Conservation (phyloP, 1,140 invertebrate species). For the Pristionchus pacificus region DNA sequence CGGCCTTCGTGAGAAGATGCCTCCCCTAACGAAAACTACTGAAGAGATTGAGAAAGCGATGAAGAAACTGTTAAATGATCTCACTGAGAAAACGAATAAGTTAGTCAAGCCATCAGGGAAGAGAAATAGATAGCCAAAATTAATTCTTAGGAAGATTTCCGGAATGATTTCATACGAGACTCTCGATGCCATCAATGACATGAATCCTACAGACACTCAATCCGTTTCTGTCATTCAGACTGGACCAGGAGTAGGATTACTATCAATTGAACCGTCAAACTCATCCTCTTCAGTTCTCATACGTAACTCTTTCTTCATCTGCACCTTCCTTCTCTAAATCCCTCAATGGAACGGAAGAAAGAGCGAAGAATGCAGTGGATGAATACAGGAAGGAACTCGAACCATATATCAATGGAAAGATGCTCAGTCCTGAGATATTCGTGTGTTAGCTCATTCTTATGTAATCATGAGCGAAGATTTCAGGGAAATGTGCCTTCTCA, state of each 20-base stretch:
- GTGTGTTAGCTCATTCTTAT: too few relatives aligned
- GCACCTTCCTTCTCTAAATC: not conserved
- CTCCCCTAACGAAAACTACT: not conserved
- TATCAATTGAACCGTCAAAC: not conserved
- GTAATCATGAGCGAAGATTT: too few relatives aligned
- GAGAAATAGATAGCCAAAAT: not conserved
- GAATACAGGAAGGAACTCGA: not conserved
- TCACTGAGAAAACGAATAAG: not conserved
- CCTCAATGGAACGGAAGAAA: not conserved
- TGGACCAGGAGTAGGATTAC: not conserved
- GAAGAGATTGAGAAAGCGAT: not conserved
- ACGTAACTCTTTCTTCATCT: not conserved
- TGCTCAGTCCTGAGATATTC: not conserved
- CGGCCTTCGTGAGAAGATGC: not conserved
- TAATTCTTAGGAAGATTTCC: not conserved
- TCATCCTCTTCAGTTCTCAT: not conserved
- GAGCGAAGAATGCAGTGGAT: not conserved
- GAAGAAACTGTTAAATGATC: not conserved
- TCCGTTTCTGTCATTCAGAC: not conserved
- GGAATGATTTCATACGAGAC: not conserved
- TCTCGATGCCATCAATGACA: not conserved
- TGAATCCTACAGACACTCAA: not conserved
- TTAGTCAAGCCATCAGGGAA: not conserved
- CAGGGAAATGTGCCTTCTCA: not conserved
- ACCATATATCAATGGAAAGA: not conserved